Evolutionary conservation across 2,888 invertebrate genomes (phyloP).

Genomic region (Tiphia femorata): DNA sequence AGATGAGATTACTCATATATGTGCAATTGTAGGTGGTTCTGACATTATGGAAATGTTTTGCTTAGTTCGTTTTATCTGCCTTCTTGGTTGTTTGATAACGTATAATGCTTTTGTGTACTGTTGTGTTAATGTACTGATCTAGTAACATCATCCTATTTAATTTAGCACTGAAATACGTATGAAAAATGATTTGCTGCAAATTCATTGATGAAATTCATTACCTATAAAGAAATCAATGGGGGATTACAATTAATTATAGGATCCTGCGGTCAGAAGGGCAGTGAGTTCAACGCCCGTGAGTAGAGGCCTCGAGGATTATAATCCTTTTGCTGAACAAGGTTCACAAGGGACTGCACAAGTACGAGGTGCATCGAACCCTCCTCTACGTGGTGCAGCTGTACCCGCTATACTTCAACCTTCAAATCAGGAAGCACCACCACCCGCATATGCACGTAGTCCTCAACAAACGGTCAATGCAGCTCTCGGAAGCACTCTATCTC

Average conservation of each 20-base stretch:
- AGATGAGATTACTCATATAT: too few species aligned
- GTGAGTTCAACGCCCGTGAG: slow-evolving; percentile 81
- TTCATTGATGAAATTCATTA: too few species aligned
- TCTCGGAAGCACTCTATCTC: slow-evolving; percentile 52
- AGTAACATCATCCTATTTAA: too few species aligned
- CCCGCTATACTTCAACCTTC: slow-evolving; percentile 88
- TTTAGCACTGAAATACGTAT: too few species aligned
- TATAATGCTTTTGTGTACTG: too few species aligned
- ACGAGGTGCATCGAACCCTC: slow-evolving; percentile 71
- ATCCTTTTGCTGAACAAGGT: slow-evolving; percentile 88
- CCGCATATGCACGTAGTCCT: slow-evolving; percentile 76
- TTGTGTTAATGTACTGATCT: too few species aligned
- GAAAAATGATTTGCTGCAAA: too few species aligned
- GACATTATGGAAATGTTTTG: too few species aligned
- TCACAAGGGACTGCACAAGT: slow-evolving; percentile 71
- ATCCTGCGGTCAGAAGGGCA: slow-evolving; percentile 94
- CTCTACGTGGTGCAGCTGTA: slow-evolving; percentile 63
- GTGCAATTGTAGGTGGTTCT: too few species aligned
- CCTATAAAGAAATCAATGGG: too few species aligned
- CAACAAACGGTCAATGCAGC: slow-evolving; percentile 71
- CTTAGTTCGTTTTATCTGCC: too few species aligned
- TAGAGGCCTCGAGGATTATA: slow-evolving; percentile 91
- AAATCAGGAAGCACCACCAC: slow-evolving; percentile 71
- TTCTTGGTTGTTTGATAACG: too few species aligned
- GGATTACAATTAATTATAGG: slow-evolving; percentile 77